Conservation (phyloP, 2,888 invertebrate genomes). For the Notocelia uddmanniana region DNA sequence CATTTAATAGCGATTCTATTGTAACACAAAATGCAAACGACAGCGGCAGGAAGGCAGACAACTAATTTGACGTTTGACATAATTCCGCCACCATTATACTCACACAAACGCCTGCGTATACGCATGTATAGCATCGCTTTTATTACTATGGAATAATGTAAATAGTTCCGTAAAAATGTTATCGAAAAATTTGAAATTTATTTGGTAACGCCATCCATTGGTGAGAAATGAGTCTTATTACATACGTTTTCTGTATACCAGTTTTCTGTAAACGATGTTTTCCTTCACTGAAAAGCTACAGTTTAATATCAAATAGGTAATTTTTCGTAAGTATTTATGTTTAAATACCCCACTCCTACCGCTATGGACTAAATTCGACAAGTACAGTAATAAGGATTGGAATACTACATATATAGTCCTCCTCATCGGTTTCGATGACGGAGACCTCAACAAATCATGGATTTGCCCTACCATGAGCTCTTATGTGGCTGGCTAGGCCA, state of each 20-base stretch:
- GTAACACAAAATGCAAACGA: conserved; percentile 77
- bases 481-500: no score
- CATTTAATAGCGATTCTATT: conserved; percentile 73
- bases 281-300: no score
- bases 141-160: conserved; percentile 22
- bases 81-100: conserved; percentile 70
- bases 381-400: no score
- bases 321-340: no score
- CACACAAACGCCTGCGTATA: conserved; percentile 59
- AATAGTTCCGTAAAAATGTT: neutral
- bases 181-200: neutral
- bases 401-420: no score
- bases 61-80: conserved; percentile 83
- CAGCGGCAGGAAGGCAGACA: conserved; percentile 76
- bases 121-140: neutral
- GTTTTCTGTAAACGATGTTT: no score
- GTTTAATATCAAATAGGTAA: no score
- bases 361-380: no score
- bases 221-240: conserved; percentile 1
- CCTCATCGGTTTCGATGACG: no score
- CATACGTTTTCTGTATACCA: conserved; percentile 11
- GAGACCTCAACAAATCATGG: no score
- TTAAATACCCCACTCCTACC: no score
- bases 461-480: no score
- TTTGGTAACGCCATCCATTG: conserved; percentile 35